These are phyloP conservation scores for Lipophrys pholis DNA, from an alignment of 2,113 vertebrate genomes.

Conservation along the genomic window DNA sequence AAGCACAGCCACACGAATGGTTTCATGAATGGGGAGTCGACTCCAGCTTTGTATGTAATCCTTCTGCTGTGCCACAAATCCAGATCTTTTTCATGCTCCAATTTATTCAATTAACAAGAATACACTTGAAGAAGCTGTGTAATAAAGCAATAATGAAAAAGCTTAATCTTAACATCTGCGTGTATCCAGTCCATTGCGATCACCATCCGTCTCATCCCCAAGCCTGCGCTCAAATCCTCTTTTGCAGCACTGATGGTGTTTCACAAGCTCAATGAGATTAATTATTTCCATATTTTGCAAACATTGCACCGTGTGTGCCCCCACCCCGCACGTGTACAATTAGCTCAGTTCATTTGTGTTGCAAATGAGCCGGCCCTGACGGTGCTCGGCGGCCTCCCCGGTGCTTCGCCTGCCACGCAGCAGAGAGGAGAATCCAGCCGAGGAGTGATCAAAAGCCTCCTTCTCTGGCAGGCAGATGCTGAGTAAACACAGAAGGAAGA, in stretches of 20 bases:
- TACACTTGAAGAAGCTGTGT: slow-evolving; percentile 53
- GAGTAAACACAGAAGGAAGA: slow-evolving; percentile 62
- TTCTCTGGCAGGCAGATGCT: slow-evolving; percentile 64
- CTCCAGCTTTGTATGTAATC: slow-evolving; percentile 51
- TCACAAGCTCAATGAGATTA: slow-evolving; percentile 73
- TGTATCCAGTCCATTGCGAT: slow-evolving; percentile 57
- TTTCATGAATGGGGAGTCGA: slow-evolving; percentile 48
- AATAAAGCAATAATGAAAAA: slow-evolving; percentile 68
- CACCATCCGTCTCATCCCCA: slow-evolving; percentile 58
- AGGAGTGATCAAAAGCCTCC: slow-evolving; percentile 69
- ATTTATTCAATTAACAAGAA: slow-evolving; percentile 66
- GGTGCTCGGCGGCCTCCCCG: slow-evolving; percentile 45
- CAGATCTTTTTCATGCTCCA: slow-evolving; percentile 59
- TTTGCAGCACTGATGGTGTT: slow-evolving; percentile 72
- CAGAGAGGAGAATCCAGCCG: slow-evolving; percentile 59
- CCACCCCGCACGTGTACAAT: slow-evolving; percentile 64
- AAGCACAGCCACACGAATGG: slow-evolving; percentile 29
- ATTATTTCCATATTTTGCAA: slow-evolving; percentile 79
- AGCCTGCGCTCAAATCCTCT: slow-evolving; percentile 61
- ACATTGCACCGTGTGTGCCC: slow-evolving; percentile 57
- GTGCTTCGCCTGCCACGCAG: slow-evolving; percentile 57
- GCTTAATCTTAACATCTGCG: slow-evolving; percentile 68
- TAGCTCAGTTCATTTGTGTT: slow-evolving; percentile 76
- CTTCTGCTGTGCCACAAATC: slow-evolving; percentile 51
- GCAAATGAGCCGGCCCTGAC: slow-evolving; percentile 61